Evolutionary conservation across 1,140 invertebrate genomes (phyloP).

Genomic region (Drosophila lowei): DNA sequence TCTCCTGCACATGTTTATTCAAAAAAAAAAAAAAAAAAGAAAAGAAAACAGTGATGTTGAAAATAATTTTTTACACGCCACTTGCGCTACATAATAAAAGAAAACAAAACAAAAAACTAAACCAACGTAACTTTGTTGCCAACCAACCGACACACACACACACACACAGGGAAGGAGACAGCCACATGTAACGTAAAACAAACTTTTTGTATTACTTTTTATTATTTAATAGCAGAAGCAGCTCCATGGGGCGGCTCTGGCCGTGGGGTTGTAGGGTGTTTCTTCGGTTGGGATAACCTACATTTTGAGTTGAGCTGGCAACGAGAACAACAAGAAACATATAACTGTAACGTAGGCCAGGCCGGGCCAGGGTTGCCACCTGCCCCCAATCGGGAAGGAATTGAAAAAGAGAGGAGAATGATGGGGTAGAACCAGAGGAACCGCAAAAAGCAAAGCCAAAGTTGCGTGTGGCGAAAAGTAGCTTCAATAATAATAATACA

Average conservation of each 20-base stretch:
- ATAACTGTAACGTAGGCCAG: conserved; percentile 40
- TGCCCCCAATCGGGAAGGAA: conserved; percentile 25
- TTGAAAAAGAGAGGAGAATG: conserved; percentile 3
- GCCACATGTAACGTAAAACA: conserved; percentile 43
- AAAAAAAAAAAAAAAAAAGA: conserved; percentile 11
- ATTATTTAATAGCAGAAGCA: conserved; percentile 51
- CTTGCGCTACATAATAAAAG: conserved; percentile 30
- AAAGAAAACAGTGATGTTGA: conserved; percentile 26
- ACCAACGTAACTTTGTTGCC: conserved; percentile 54
- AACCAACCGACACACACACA: conserved; percentile 43
- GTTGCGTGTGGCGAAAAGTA: conserved; percentile 63
- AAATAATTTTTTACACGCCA: conserved; percentile 25
- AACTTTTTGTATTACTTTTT: conserved; percentile 55
- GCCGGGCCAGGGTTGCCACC: conserved; percentile 41
- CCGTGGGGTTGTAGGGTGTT: conserved; percentile 7
- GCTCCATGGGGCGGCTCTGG: conserved; percentile 6
- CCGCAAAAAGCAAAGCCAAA: conserved; percentile 38
- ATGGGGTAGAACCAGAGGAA: not conserved
- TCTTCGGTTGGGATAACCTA: conserved; percentile 55
- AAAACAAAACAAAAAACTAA: conserved; percentile 21
- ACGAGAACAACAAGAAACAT: conserved; percentile 33
- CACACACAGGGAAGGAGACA: conserved; percentile 19
- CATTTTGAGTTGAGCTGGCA: conserved; percentile 50
- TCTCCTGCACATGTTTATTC: conserved; percentile 6
- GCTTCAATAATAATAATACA: conserved; percentile 61